These are phyloP conservation scores for Protula sp. DNA, from an alignment of 2,888 invertebrate genomes.

Conservation along the genomic window DNA sequence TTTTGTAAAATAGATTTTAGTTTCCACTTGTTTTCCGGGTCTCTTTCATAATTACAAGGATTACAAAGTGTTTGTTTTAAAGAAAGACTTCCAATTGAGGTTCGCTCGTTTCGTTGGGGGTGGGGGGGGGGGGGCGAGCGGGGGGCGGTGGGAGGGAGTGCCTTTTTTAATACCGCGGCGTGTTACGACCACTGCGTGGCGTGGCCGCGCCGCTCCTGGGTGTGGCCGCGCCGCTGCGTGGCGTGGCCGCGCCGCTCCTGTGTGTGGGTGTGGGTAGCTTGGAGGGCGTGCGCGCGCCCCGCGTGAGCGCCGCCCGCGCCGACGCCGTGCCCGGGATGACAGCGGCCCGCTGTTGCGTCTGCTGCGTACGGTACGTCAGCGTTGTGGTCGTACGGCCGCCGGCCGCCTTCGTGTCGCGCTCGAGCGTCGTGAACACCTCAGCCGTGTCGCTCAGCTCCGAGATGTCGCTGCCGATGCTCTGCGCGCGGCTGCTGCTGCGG, in stretches of 20 bases:
- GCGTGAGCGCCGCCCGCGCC: background rate
- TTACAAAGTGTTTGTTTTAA: too few relatives aligned
- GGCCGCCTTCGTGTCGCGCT: slow-evolving; percentile 36
- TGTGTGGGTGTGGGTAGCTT: background rate
- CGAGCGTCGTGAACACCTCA: slow-evolving; percentile 47
- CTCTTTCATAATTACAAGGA: too few relatives aligned
- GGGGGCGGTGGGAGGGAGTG: too few relatives aligned
- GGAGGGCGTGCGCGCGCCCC: background rate
- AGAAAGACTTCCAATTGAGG: too few relatives aligned
- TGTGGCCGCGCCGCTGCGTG: background rate
- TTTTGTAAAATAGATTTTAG: too few relatives aligned
- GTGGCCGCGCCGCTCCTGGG: background rate
- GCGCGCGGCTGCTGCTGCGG: slow-evolving; percentile 64
- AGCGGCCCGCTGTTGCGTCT: slow-evolving; percentile 35
- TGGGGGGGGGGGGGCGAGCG: too few relatives aligned
- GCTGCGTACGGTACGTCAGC: slow-evolving; percentile 47
- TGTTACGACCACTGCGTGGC: too few relatives aligned
- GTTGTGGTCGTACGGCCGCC: slow-evolving; percentile 46
- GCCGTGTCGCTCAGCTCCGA: slow-evolving; percentile 59
- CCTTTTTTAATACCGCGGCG: too few relatives aligned
- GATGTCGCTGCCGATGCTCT: slow-evolving; percentile 85
- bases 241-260: background rate
- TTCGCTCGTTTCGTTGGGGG: too few relatives aligned
- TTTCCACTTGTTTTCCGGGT: too few relatives aligned
- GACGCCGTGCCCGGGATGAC: slow-evolving; percentile 11